Evolutionary conservation across 1,140 invertebrate genomes (phyloP).

Genomic region (Caenorhabditis inopinata): DNA sequence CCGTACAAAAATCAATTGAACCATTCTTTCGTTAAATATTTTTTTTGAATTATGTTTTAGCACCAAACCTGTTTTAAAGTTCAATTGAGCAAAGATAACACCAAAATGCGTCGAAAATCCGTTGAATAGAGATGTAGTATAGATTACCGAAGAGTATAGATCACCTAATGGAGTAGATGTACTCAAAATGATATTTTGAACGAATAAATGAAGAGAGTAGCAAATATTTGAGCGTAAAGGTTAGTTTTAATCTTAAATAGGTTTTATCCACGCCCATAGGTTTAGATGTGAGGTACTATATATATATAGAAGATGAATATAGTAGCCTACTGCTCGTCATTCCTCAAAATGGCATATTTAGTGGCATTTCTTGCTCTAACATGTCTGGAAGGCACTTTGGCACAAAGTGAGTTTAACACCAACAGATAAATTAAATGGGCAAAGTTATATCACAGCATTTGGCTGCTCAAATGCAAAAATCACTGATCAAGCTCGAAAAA

Average conservation of each 20-base stretch:
- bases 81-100: neutral
- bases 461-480: neutral
- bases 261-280: neutral
- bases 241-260: conserved; percentile 25
- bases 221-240: neutral
- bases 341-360: neutral
- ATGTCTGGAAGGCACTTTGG: neutral
- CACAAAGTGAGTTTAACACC: neutral
- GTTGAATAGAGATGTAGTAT: too few relatives aligned
- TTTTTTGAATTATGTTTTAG: neutral
- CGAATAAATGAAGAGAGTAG: neutral
- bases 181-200: conserved; percentile 7
- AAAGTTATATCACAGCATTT: neutral
- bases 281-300: too few relatives aligned
- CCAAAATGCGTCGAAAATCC: neutral
- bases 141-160: neutral
- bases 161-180: neutral
- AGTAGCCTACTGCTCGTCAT: too few relatives aligned
- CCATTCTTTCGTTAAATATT: neutral
- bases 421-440: too few relatives aligned
- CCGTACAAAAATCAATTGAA: conserved; percentile 6
- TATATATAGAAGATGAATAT: neutral
- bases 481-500: neutral
- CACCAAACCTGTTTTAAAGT: neutral
- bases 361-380: neutral